Evolutionary conservation across 2,888 invertebrate species (phyloP), one percentile per base, ranked within the genome.

Genomic region (Leptinotarsa juncta): DNA sequence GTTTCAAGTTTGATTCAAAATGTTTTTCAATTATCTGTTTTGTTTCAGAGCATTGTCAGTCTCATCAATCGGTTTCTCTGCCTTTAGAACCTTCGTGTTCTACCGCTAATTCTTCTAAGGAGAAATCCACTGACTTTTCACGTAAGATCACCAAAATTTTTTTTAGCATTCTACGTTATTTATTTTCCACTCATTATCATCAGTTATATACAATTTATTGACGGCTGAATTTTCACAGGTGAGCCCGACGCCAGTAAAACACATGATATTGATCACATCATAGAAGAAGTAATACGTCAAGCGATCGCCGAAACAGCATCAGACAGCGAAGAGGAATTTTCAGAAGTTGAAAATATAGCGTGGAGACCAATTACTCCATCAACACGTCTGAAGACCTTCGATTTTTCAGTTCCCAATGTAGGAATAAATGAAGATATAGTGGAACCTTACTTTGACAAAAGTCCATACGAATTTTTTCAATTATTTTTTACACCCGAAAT

Each of bases 391-490:
- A 70, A 57, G 20, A 60, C 70, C 23, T 70, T 70, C 70, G 70
- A 60, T 70, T 70, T 70, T 57, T 57, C 60, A 57, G 70, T 70
- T 57, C 55, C 70, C 57, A 70, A 4, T 57, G 57, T 70, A 70
- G 70, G 60, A 70, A 50, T 67, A 67, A 67, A 70, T 70, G 32
- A 26, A 23, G 55, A 70, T 57, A n/a, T 70, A 70, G 70, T 70
- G 57, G 57, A 70, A 70, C 70, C 57, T 23, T 69, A 69, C 57
- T 70, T 70, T 57, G 60, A 48, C 57, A 70, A 70, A 70, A 55
- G 42, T 70, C 70, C 70, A 57, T 70, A 70, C 48, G 70, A 70
- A 42, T 60, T 70, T 70, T 70, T 70, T 60, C 70, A 48, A 60
- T 42, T 57, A 32, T 70, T 70, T 70, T 57, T 70, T n/a, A 70